Percentiles rank a stretch among this genome's conserved stretches.
Evolutionary conservation across 2,113 vertebrate genomes (phyloP).

Genomic region (Picathartes gymnocephalus): DNA sequence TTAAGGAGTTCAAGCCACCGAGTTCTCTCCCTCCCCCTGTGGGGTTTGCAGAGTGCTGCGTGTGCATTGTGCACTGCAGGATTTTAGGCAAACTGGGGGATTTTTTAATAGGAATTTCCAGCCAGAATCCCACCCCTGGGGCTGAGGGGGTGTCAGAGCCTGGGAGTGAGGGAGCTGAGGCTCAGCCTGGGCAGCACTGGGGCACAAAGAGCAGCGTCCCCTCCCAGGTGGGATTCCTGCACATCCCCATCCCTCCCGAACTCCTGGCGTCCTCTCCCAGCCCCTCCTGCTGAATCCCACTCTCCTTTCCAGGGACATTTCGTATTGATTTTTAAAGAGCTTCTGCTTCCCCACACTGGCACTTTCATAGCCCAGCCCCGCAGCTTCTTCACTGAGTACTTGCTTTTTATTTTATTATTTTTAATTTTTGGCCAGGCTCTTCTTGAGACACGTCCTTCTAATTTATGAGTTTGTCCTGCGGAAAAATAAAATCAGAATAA

Average conservation of each 20-base stretch:
- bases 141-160: background rate
- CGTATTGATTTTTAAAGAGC: constrained; percentile 49
- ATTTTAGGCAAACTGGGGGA: background rate
- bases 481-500: background rate
- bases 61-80: fast-evolving
- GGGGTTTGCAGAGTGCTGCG: fast-evolving
- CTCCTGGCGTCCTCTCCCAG: background rate
- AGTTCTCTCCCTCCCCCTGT: background rate
- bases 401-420: background rate
- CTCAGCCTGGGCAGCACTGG: background rate
- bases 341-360: background rate
- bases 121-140: background rate
- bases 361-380: background rate
- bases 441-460: background rate
- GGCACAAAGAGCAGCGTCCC: background rate
- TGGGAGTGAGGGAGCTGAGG: background rate
- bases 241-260: background rate
- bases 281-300: background rate
- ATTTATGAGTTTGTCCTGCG: background rate
- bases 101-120: background rate
- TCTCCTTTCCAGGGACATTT: background rate
- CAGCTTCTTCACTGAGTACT: background rate
- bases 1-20: background rate
- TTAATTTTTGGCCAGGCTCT: background rate
- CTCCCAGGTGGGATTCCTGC: background rate